Evolutionary conservation across 2,113 vertebrate genomes (phyloP).

Genomic region (Zootoca vivipara): DNA sequence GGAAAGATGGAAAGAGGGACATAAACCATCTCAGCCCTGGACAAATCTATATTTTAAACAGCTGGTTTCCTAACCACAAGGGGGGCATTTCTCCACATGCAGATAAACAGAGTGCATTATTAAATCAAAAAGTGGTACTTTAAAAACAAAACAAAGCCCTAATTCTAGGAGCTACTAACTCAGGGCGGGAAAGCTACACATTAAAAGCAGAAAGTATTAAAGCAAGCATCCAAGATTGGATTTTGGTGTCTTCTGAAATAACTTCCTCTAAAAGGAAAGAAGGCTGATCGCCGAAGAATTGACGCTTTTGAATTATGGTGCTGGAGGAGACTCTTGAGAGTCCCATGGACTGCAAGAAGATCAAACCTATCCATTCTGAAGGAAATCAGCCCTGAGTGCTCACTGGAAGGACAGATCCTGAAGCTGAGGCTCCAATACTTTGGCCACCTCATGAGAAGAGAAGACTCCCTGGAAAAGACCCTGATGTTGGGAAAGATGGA

Average conservation of each 20-base stretch:
- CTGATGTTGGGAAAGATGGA: no score
- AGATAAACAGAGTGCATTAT: background rate
- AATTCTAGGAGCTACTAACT: background rate
- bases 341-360: no score
- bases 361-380: no score
- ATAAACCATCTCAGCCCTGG: background rate
- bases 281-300: no score
- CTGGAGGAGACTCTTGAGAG: no score
- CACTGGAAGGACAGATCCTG: no score
- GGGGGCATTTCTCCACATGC: background rate
- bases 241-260: background rate
- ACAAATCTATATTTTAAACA: background rate
- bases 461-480: no score
- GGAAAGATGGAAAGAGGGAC: background rate
- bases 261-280: background rate
- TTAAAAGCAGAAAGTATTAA: background rate
- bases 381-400: no score
- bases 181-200: background rate
- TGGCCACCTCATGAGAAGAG: no score
- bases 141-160: rapidly evolving
- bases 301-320: no score
- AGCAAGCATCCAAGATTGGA: background rate
- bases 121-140: background rate
- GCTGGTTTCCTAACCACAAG: background rate
- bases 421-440: no score